Percentiles rank a stretch among this genome's conserved stretches.
These are phyloP conservation scores for Agelaius tricolor DNA, from an alignment of 2,113 vertebrate species.

Conservation along the genomic window DNA sequence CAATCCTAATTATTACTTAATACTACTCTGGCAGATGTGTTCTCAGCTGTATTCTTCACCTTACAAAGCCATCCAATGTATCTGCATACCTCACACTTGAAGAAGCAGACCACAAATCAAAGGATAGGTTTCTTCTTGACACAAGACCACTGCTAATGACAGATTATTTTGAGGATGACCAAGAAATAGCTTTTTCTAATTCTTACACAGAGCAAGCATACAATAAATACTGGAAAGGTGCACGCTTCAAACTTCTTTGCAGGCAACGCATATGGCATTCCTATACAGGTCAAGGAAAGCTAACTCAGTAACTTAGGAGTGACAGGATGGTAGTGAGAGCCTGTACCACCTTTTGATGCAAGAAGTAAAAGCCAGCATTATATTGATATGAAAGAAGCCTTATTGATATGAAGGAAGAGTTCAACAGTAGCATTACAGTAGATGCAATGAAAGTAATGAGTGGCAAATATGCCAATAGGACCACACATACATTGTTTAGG, in stretches of 20 bases:
- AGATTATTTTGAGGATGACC: neutral
- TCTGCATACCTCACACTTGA: neutral
- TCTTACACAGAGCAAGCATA: neutral
- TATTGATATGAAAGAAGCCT: neutral
- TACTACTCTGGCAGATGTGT: neutral
- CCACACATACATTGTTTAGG: neutral
- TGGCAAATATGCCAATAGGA: neutral
- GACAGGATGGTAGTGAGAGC: neutral
- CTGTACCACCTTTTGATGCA: neutral
- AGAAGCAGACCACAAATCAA: neutral
- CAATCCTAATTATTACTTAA: neutral
- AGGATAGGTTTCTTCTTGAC: neutral
- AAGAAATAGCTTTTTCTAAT: neutral
- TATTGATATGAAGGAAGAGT: neutral
- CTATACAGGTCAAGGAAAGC: neutral
- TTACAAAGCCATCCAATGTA: neutral
- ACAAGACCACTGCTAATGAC: neutral
- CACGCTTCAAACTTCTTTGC: neutral
- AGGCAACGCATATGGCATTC: neutral
- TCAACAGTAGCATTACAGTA: neutral
- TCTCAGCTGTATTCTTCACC: neutral
- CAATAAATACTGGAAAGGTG: neutral
- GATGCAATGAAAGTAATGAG: neutral
- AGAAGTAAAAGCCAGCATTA: neutral
- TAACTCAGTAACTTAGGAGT: neutral